These are phyloP conservation scores for Balaeniceps rex DNA, from an alignment of 2,113 vertebrate species.

Conservation along the genomic window DNA sequence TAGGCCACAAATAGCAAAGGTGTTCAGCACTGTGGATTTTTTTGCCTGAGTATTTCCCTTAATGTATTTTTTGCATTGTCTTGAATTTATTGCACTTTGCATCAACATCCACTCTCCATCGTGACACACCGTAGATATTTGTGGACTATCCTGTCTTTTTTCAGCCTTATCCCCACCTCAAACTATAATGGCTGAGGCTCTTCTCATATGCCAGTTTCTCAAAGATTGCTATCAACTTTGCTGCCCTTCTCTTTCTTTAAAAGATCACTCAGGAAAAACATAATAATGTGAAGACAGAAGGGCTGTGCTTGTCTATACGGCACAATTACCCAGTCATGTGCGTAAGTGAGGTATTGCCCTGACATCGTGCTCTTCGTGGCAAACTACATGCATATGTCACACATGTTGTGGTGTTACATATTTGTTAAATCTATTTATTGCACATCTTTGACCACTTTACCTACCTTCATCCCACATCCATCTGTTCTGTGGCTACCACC, in stretches of 20 bases:
- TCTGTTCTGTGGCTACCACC: conserved; percentile 38
- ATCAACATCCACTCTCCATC: background rate
- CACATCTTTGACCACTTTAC: conserved; percentile 14
- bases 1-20: conserved; percentile 7
- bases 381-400: conserved; percentile 14
- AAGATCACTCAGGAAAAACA: background rate
- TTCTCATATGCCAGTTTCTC: background rate
- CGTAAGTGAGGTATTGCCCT: background rate
- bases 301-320: background rate
- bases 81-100: background rate
- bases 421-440: conserved; percentile 40
- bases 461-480: conserved; percentile 29
- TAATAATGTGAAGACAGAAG: background rate
- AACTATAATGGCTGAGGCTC: background rate
- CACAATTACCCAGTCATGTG: background rate
- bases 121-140: background rate
- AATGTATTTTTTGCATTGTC: background rate
- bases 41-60: background rate
- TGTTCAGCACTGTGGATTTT: background rate
- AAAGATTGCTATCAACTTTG: background rate
- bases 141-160: background rate
- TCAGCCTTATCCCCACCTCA: background rate
- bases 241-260: conserved; percentile 5
- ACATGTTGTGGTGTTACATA: conserved; percentile 4
- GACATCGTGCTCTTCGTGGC: background rate